Evolutionary conservation across 2,888 invertebrate genomes (phyloP).

Genomic region (Taphrorychus bicolor): DNA sequence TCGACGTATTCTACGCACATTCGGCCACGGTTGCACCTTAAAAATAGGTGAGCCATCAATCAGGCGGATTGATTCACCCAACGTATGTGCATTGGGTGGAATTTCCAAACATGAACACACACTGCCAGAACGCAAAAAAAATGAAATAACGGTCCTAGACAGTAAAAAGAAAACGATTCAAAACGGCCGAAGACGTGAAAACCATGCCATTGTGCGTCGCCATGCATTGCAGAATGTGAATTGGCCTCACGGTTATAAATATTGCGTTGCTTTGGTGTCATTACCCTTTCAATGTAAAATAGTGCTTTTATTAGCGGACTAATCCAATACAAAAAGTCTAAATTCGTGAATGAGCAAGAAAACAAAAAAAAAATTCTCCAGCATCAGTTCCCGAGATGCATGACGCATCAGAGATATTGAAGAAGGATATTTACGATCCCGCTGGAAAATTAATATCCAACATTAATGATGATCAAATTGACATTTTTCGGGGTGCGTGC

Average conservation of each 20-base stretch:
- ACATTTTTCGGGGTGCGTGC: constrained; percentile 61
- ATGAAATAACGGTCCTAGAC: constrained; percentile 14
- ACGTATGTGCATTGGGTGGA: background rate
- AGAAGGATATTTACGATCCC: constrained; percentile 51
- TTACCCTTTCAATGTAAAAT: constrained; percentile 28
- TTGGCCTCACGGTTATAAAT: constrained; percentile 30
- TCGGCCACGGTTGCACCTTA: background rate
- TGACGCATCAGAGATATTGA: background rate
- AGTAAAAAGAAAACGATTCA: constrained; percentile 19
- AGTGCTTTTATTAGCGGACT: constrained; percentile 21
- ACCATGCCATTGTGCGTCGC: constrained; percentile 28
- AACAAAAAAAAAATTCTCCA: background rate
- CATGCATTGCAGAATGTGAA: constrained; percentile 30
- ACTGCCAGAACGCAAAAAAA: constrained; percentile 6
- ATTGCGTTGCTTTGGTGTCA: constrained; percentile 30
- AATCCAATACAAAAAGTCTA: background rate
- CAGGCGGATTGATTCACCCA: background rate
- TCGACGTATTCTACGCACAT: background rate
- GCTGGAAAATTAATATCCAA: constrained; percentile 57
- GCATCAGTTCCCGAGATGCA: background rate
- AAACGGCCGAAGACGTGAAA: constrained; percentile 24
- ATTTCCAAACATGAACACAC: constrained; percentile 12
- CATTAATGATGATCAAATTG: constrained; percentile 62
- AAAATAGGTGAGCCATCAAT: background rate
- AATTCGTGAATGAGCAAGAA: background rate